Percentiles rank a stretch among this genome's conserved stretches.
These are phyloP conservation scores for Plodia interpunctella DNA, from an alignment of 1,140 invertebrate species.

Conservation along the genomic window DNA sequence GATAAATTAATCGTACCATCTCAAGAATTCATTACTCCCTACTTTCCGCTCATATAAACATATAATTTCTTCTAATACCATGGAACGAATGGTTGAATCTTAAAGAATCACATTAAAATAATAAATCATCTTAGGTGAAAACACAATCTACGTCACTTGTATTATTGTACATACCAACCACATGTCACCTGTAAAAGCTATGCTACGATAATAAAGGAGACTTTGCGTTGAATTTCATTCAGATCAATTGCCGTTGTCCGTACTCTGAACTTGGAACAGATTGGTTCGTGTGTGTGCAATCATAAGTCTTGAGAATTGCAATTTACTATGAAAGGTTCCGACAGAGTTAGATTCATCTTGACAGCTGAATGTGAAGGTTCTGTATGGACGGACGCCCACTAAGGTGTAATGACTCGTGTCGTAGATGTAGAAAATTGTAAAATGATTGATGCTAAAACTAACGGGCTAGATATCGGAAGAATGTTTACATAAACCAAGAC, in stretches of 20 bases:
- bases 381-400: neutral
- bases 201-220: too few relatives aligned
- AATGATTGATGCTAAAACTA: too few relatives aligned
- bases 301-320: slow-evolving; percentile 4
- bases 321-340: neutral
- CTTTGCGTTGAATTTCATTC: neutral
- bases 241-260: neutral
- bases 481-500: too few relatives aligned
- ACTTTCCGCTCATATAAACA: too few relatives aligned
- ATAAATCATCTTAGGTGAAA: neutral
- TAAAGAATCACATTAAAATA: neutral
- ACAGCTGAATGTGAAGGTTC: neutral
- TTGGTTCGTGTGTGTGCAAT: neutral
- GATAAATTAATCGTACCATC: neutral
- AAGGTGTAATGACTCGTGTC: neutral
- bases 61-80: too few relatives aligned
- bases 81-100: neutral
- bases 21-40: too few relatives aligned
- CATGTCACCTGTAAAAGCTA: too few relatives aligned
- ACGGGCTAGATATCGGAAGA: too few relatives aligned
- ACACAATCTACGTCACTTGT: neutral
- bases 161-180: too few relatives aligned
- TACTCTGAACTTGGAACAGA: neutral
- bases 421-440: neutral
- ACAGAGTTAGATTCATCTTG: slow-evolving; percentile 1